Evolutionary conservation across 1,140 invertebrate species (phyloP), one percentile per base, ranked within the genome.

Genomic region (Nixonia krombeini): DNA sequence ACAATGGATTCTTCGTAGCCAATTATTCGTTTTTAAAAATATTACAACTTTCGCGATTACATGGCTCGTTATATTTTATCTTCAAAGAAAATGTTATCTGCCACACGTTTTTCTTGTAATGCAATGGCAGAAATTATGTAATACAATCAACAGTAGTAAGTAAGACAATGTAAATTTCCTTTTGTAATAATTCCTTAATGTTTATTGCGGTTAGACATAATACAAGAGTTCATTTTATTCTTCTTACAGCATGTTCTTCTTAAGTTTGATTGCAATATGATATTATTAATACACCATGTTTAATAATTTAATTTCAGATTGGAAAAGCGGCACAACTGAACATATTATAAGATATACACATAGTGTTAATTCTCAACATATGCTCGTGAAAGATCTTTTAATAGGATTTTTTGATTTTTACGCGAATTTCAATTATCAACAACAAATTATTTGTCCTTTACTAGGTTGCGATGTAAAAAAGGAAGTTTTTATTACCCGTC

Each of bases 321-420:
- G 18, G 51, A 35, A 46, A 18, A 23, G 13, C 1, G 13, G 47
- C n/a, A 33, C 29, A 23, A 37, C 10, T 7, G 31, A 59, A 16
- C 10, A 38, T 6, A 26, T 29, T 0, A 35, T 4, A 1, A 26
- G 13, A 40, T 15, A 18, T 3, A 17, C 7, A 13, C 1, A 8
- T 0, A 35, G 23, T n/a, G n/a, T n/a, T n/a, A n/a, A n/a, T 13
- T 13, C 35, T 6, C 10, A 42, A 5, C 0, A 15, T 41, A 17
- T 63, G 0, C 63, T 64, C 2, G 55, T 86, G 7, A 68, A 77
- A 1, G 79, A 85, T 9, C 69, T 88, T 0, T 49, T 88, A 0
- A 74, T 74, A 0, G 85, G 84, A 8, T 88, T 87, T 70, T 88
- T 88, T 59, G 64, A 78, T 12, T 87, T 78, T 47, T 88, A 85